Base-by-base conservation (phyloP, 2,888 invertebrate species). In the Nesidiocoris tenuis region DNA sequence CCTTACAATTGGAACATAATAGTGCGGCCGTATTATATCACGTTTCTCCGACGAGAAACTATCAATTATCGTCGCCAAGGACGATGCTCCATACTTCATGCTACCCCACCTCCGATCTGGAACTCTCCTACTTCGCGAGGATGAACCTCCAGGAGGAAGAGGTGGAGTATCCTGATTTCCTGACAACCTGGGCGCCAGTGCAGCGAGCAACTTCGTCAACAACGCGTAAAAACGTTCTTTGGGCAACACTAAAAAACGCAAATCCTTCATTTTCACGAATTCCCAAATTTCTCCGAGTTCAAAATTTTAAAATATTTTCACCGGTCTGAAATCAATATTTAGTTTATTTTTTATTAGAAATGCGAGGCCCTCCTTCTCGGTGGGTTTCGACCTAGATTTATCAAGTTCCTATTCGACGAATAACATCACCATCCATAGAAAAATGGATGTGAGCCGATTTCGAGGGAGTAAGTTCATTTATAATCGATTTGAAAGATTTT, bases 401-500 rank as follows among this genome's bases (percentile, higher is more conserved):
- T n/a, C n/a, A n/a, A n/a, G n/a, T n/a, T n/a, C n/a, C n/a, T n/a
- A n/a, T n/a, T n/a, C n/a, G n/a, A n/a, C n/a, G n/a, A n/a, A n/a
- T n/a, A n/a, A n/a, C n/a, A n/a, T n/a, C n/a, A n/a, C n/a, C n/a
- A n/a, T n/a, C n/a, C n/a, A n/a, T n/a, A n/a, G n/a, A n/a, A 63
- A 3, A 18, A 59, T 63, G 63, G 63, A 63, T 3, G 63, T 21
- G 19, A 63, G 23, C 23, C n/a, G 63, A 63, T 22, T 63, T 16
- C 1, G 63, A 21, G 21, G 22, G 22, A 63, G 63, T 63, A 22
- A 63, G 63, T 63, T 1, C 5, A 39, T n/a, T n/a, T n/a, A n/a
- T n/a, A n/a, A n/a, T n/a, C n/a, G n/a, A n/a, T n/a, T n/a, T n/a
- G n/a, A n/a, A n/a, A n/a, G n/a, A n/a, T n/a, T n/a, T n/a, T n/a